These are phyloP conservation scores for Ceyx cyanopectus DNA, from an alignment of 2,113 vertebrate genomes.

Conservation along the genomic window DNA sequence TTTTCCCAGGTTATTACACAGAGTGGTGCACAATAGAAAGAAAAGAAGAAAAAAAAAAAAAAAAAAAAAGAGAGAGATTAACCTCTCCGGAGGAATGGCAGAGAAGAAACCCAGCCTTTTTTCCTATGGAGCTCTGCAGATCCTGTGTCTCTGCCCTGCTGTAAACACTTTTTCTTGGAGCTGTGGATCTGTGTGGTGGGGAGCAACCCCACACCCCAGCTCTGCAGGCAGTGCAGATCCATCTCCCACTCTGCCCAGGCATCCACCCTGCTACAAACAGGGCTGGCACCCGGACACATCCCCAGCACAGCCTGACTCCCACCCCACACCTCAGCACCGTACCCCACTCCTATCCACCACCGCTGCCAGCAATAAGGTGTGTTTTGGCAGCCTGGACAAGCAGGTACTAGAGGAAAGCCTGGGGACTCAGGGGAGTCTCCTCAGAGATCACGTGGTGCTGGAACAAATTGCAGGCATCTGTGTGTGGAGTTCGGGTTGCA, in stretches of 20 bases:
- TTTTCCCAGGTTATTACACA: neutral
- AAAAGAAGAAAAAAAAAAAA: neutral
- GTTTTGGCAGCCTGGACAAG: neutral
- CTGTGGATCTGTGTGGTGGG: neutral
- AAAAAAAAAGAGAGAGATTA: fast-evolving
- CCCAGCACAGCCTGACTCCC: neutral
- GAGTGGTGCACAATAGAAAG: neutral
- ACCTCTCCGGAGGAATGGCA: neutral
- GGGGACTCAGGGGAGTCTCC: neutral
- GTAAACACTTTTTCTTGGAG: neutral
- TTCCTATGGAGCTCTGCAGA: neutral
- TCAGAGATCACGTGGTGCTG: neutral
- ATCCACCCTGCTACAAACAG: neutral
- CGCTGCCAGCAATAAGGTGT: neutral
- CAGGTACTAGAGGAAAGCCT: neutral
- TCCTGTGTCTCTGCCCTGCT: neutral
- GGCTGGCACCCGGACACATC: neutral
- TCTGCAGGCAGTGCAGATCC: neutral
- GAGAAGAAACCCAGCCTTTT: neutral
- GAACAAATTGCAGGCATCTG: constrained; percentile 50
- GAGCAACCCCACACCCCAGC: neutral
- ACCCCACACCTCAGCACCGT: fast-evolving
- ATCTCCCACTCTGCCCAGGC: neutral
- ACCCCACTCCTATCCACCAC: neutral
- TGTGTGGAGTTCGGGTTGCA: neutral